Conservation (phyloP, 2,113 vertebrate species). For the Pristiophorus japonicus region DNA sequence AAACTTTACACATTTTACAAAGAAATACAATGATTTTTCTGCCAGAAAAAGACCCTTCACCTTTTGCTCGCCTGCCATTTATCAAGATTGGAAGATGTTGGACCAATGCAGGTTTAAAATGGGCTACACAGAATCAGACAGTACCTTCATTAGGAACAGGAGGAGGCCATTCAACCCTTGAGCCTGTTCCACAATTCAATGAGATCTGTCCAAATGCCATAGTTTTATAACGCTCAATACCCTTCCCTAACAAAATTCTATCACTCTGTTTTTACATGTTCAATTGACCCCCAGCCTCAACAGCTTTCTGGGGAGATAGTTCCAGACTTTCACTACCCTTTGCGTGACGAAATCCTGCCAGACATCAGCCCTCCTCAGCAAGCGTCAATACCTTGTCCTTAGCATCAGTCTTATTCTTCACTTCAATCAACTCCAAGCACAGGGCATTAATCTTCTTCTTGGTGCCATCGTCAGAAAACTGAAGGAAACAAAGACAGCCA, state of each 20-base stretch:
- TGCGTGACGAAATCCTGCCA: background rate
- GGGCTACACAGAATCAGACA: background rate
- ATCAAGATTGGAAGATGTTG: background rate
- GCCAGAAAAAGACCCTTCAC: background rate
- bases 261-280: background rate
- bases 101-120: background rate
- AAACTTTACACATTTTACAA: background rate
- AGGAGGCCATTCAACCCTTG: background rate
- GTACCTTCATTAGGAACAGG: background rate
- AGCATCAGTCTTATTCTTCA: slow-evolving; percentile 69
- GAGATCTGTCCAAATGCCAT: background rate
- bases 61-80: background rate
- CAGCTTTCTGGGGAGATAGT: background rate
- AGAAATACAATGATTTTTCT: background rate
- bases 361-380: background rate
- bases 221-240: background rate
- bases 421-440: slow-evolving; percentile 79
- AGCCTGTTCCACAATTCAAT: background rate
- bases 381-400: slow-evolving; percentile 66
- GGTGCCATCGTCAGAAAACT: slow-evolving; percentile 78
- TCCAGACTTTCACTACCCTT: background rate
- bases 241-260: background rate
- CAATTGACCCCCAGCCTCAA: background rate
- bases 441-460: slow-evolving; percentile 80
- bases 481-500: background rate